Conservation (phyloP, 1,140 invertebrate genomes). For the Paraescarpia echinospica region DNA sequence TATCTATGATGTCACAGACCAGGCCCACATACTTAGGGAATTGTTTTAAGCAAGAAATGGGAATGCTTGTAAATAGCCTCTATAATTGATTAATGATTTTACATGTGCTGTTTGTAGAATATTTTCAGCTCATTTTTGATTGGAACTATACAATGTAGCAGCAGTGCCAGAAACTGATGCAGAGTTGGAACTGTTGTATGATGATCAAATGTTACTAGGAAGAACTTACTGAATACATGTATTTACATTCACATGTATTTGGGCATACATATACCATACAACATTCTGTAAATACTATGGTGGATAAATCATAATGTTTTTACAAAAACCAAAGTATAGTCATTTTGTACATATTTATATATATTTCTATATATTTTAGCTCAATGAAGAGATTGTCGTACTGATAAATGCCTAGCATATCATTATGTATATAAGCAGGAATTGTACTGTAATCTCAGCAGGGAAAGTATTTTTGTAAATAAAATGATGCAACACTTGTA, state of each 20-base stretch:
- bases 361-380: not conserved
- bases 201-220: not conserved
- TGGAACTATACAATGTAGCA: not conserved
- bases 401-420: not conserved
- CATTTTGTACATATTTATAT: conserved; percentile 7
- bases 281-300: not conserved
- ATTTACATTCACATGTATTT: not conserved
- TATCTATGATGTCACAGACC: not conserved
- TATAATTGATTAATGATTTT: not conserved
- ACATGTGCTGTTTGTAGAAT: not conserved
- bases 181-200: not conserved
- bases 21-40: not conserved
- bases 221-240: not conserved
- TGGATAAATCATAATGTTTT: not conserved
- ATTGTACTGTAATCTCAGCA: not conserved
- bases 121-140: not conserved
- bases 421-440: not conserved
- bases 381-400: not conserved
- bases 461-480: conserved; percentile 2
- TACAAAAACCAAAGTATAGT: conserved; percentile 1
- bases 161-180: not conserved
- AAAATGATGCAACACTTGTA: not conserved
- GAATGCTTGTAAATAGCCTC: not conserved
- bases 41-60: not conserved
- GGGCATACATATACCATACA: not conserved